Evolutionary conservation across 2,113 vertebrate species (phyloP).

Genomic region (Copsychus sechellarum): DNA sequence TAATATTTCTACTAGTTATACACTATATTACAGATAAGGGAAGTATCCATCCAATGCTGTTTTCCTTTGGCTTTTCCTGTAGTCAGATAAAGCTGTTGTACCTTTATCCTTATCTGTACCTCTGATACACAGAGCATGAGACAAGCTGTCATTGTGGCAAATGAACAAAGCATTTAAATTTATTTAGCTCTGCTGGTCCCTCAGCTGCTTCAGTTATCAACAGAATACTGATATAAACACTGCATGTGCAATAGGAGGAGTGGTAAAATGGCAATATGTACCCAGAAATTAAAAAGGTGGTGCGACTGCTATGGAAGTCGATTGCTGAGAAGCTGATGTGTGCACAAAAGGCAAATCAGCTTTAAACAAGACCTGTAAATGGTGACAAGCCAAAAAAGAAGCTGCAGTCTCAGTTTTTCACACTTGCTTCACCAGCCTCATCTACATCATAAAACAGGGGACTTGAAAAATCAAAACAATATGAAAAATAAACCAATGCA

Average conservation of each 20-base stretch:
- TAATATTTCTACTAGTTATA: not conserved
- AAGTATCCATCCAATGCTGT: not conserved
- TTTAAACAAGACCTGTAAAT: not conserved
- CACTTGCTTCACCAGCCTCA: not conserved
- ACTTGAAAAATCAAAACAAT: not conserved
- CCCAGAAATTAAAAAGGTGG: not conserved
- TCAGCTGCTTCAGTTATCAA: conserved; percentile 15
- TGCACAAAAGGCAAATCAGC: not conserved
- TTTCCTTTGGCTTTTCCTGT: not conserved
- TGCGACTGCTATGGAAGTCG: not conserved
- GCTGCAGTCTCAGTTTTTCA: not conserved
- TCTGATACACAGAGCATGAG: not conserved
- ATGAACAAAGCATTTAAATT: not conserved
- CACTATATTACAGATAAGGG: not conserved
- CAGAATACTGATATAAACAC: not conserved
- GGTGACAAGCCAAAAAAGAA: not conserved
- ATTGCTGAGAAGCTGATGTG: not conserved
- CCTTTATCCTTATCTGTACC: not conserved
- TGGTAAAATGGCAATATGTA: not conserved
- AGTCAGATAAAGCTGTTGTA: not conserved
- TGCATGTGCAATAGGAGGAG: not conserved
- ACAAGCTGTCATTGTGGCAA: not conserved
- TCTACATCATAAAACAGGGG: not conserved
- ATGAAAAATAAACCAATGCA: not conserved
- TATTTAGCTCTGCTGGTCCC: not conserved